Base-by-base conservation (phyloP, 1,140 invertebrate genomes). In the Zaprionus ornatus region DNA sequence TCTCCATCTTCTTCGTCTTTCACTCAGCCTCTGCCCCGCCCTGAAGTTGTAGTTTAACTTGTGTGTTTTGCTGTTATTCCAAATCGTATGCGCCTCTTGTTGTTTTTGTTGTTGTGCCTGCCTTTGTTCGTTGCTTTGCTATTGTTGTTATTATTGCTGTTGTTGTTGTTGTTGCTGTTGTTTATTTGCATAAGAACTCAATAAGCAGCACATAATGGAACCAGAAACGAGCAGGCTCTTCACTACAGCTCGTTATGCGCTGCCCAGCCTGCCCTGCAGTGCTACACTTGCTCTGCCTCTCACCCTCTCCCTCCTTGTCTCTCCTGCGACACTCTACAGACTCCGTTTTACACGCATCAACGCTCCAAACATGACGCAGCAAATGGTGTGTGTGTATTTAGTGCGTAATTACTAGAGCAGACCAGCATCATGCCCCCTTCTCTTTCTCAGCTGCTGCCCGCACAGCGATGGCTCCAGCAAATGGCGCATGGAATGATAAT, bases 181-280 rank as follows among this genome's bases (percentile, higher is more conserved):
- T 78, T 79, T 76, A 81, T 88, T 88, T 88, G 85, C 84, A 88
- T 90, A 77, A 71, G 69, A 88, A 65, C 74, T 67, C 66, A 82
- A 79, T 90, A 84, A 76, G 70, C 55, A 29, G 35, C 35, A 56
- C 65, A 74, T 37, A 70, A 66, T 66, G 17, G 48, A 25, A 72
- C n/a, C 77, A 62, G 60, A 70, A 77, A 59, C 56, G 61, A 70
- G 45, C 45, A 50, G 45, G 65, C 71, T 68, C 35, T 65, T 65
- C 25, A 61, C 15, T 55, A 68, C 45, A 55, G 52, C 55, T 66
- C 37, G 10, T 27, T 32, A 17, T 37, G 35, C 13, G 4, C 35
- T 37, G 35, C 35, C 13, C 4, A 15, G 56, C 21, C 37, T 69
- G 71, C 45, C 71, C 48, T 61, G 65, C 37, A 64, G 64, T 59